phyloP scores from a whole-genome alignment of 2,888 invertebrate genomes.

The Ctena decussata region DNA sequence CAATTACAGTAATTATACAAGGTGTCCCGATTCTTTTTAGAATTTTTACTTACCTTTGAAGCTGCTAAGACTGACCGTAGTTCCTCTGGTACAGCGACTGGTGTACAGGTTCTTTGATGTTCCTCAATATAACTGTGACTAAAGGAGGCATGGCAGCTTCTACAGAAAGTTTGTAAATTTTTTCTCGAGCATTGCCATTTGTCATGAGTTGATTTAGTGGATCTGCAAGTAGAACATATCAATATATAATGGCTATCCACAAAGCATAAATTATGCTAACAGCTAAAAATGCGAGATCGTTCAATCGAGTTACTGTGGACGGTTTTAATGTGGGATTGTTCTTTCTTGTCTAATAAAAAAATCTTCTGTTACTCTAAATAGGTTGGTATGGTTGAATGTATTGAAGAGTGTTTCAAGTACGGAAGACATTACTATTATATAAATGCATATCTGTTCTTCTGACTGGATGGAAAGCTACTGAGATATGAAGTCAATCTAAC shows the following conservation, averaged over 20 bases:
- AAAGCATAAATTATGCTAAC: no score
- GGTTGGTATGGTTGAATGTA: no score
- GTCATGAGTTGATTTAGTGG: slow-evolving; percentile 30
- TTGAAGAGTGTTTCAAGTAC: no score
- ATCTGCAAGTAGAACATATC: no score
- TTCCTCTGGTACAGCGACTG: background rate
- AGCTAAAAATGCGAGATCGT: background rate
- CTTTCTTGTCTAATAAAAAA: background rate
- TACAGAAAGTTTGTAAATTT: slow-evolving; percentile 10
- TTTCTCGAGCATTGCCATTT: slow-evolving; percentile 16
- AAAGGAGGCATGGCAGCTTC: background rate
- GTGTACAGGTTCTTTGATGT: background rate
- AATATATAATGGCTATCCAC: no score
- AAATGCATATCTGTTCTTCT: no score
- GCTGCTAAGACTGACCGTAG: no score
- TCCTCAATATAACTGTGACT: background rate
- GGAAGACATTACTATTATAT: no score
- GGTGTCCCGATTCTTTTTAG: no score
- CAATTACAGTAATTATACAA: no score
- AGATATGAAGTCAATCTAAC: no score
- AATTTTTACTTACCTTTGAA: background rate
- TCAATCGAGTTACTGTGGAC: background rate
- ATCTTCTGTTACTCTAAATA: background rate
- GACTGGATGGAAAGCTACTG: no score
- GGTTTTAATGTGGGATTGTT: background rate